Evolutionary conservation across 2,113 vertebrate species (phyloP).

Genomic region (Porphyrio hochstetteri): DNA sequence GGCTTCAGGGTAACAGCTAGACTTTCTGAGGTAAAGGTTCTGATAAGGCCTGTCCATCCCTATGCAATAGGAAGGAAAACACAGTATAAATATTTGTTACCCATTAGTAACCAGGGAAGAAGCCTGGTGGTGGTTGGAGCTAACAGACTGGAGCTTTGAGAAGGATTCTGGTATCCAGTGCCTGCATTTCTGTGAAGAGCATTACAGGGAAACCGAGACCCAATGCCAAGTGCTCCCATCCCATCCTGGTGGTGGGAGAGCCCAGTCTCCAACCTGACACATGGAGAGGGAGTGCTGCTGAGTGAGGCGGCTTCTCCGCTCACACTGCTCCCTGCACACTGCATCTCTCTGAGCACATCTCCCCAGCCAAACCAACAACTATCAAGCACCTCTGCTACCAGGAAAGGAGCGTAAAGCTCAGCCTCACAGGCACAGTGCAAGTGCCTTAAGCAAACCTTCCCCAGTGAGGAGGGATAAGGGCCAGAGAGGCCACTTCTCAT

Average conservation of each 20-base stretch:
- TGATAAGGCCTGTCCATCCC: background rate
- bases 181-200: background rate
- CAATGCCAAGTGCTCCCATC: background rate
- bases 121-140: background rate
- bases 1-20: background rate
- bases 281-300: background rate
- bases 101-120: background rate
- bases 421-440: fast-evolving
- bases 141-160: background rate
- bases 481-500: background rate
- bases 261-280: background rate
- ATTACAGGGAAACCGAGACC: background rate
- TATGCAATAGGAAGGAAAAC: background rate
- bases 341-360: background rate
- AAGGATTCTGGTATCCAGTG: background rate
- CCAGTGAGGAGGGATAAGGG: fast-evolving
- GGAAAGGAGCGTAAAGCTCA: background rate
- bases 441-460: background rate
- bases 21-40: background rate
- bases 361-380: background rate
- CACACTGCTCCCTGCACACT: background rate
- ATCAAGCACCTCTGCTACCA: background rate
- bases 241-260: background rate
- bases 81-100: background rate
- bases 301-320: background rate